Conservation (phyloP, 2,888 invertebrate species). For the Argynnis bischoffii region DNA sequence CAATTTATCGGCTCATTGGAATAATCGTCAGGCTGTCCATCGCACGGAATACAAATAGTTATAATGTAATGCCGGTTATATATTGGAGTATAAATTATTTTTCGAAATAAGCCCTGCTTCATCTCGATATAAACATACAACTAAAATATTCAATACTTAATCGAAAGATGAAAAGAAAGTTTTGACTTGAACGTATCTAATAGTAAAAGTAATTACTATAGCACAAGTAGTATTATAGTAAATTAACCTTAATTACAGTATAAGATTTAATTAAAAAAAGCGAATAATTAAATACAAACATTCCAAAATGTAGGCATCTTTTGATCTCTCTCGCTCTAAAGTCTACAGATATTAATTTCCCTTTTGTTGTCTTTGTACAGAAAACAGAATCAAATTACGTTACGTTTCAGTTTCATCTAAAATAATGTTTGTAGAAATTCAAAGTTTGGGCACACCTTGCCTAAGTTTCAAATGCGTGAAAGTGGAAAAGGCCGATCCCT, state of each 20-base stretch:
- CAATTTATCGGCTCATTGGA: conserved; percentile 57
- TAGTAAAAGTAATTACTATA: too few species aligned
- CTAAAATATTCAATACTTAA: background rate
- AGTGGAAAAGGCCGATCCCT: conserved; percentile 40
- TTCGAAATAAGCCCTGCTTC: background rate
- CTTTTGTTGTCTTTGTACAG: conserved; percentile 12
- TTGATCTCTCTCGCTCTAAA: conserved; percentile 6
- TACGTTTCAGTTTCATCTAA: conserved; percentile 18
- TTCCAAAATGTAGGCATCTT: conserved; percentile 5
- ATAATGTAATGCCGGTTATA: conserved; percentile 26
- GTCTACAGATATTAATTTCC: conserved; percentile 9
- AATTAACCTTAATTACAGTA: background rate
- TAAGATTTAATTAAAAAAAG: background rate
- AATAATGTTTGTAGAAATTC: conserved; percentile 20
- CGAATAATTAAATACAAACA: background rate
- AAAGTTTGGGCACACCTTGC: conserved; percentile 35
- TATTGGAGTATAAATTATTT: conserved; percentile 6
- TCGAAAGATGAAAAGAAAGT: background rate
- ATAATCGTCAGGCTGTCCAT: conserved; percentile 49
- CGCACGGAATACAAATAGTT: conserved; percentile 44
- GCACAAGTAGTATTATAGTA: too few species aligned
- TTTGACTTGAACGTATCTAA: too few species aligned
- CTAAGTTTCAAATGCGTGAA: conserved; percentile 44
- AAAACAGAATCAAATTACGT: conserved; percentile 16
- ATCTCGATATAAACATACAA: background rate